Base-by-base conservation (phyloP, 2,888 invertebrate genomes). In the Leistus spinibarbis region DNA sequence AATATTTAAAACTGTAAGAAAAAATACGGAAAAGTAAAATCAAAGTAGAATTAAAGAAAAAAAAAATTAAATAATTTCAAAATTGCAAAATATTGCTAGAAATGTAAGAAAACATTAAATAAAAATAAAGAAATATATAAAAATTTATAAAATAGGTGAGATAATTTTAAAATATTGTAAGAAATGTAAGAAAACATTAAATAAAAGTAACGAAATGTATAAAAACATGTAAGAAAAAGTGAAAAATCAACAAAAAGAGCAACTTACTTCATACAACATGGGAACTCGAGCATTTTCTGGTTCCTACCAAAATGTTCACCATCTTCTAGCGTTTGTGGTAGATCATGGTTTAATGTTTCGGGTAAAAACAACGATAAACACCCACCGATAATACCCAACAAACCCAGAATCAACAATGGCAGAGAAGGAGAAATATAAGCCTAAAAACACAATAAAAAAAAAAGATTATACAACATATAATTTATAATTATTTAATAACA, bases 291-390 rank as follows among this genome's bases (percentile, higher is more conserved):
- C 81, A 95, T 91, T 78, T 88, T 90, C 84, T 95, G 95, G 76
- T 93, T 89, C 76, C 88, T 89, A 2, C 95, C 96, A 80, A 96
- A 96, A 80, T 93, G 89, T 86, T 96, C 95, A 10, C 96, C 96
- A 82, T 96, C 96, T 77, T 91, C 91, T 7, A 96, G 85, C 0
- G 95, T 95, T 83, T 95, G 95, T 0, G 96, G 96, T 83, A 96
- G 88, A 81, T 95, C 95, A 63, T 93, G 92, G 82, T 93, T 93
- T 81, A 95, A 88, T 0, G 96, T 96, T 87, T 96, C 96, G 0
- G 96, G 95, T 1, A 96, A 86, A 80, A 94, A 91, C 0, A 96
- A 88, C 60, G 93, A 90, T n/a, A 95, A 84, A 1, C 91, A 80
- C 0, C 95, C 95, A 0, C 95, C 95, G 0, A 89, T 69, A 2